Conservation (phyloP, 2,113 vertebrate species). For the Stegastes partitus region DNA sequence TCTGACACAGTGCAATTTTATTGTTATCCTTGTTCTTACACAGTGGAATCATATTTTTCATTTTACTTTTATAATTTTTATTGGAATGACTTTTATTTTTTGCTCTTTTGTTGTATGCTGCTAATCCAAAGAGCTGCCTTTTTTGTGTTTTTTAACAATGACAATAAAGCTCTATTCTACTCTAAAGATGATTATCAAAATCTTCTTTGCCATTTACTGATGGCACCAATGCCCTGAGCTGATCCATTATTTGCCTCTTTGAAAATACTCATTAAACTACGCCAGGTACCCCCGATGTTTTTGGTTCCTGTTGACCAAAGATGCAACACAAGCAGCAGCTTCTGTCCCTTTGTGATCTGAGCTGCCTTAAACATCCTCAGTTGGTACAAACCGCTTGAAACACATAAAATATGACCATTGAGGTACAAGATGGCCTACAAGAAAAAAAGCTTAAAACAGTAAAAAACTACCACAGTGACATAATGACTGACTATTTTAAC, state of each 20-base stretch:
- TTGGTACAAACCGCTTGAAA: not conserved
- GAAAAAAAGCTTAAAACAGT: slow-evolving; percentile 23
- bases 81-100: too few species aligned
- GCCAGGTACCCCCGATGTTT: too few species aligned
- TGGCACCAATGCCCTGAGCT: not conserved
- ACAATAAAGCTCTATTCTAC: too few species aligned
- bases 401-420: not conserved
- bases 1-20: too few species aligned
- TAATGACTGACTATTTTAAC: slow-evolving; percentile 30
- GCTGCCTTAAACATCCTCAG: not conserved
- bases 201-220: not conserved
- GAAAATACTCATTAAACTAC: not conserved
- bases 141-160: too few species aligned
- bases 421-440: not conserved
- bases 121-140: too few species aligned
- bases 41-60: too few species aligned
- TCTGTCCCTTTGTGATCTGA: slow-evolving; percentile 14
- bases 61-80: too few species aligned
- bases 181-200: too few species aligned
- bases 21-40: too few species aligned
- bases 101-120: too few species aligned
- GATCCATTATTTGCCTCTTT: not conserved
- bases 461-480: not conserved
- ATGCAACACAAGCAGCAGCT: slow-evolving; percentile 3
- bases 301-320: too few species aligned